A percentile compares a stretch with the other conserved stretches of the same genome.
These are phyloP conservation scores for Odontocolon sp. DNA, from an alignment of 2,888 invertebrate species.

Conservation along the genomic window DNA sequence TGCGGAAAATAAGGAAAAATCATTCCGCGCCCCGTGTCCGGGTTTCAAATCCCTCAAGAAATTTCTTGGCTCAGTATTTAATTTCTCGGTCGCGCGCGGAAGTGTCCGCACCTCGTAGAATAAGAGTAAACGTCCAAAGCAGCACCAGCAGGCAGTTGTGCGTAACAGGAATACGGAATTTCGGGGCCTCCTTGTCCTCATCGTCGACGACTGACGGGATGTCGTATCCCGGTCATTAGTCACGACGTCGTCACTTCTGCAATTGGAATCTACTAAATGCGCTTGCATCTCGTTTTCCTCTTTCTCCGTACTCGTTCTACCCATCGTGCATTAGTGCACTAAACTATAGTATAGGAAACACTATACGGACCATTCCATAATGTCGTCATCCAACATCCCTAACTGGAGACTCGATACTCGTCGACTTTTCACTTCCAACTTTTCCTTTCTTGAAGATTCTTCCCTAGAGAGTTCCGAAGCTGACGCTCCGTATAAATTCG, in stretches of 20 bases:
- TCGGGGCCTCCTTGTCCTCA: slow-evolving; percentile 12
- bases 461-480: slow-evolving; percentile 25
- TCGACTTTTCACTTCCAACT: background rate
- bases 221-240: slow-evolving; percentile 78
- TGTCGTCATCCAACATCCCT: slow-evolving; percentile 22
- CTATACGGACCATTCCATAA: slow-evolving; percentile 37
- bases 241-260: slow-evolving; percentile 79
- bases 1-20: slow-evolving; percentile 23
- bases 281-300: slow-evolving; percentile 5
- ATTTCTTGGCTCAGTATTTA: slow-evolving; percentile 33
- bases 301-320: slow-evolving; percentile 23
- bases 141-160: background rate
- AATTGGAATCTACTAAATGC: slow-evolving; percentile 76
- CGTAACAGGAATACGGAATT: slow-evolving; percentile 14
- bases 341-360: background rate
- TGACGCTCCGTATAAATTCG: slow-evolving; percentile 43
- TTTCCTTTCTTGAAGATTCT: slow-evolving; percentile 34
- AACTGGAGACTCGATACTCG: background rate
- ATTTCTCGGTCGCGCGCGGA: slow-evolving; percentile 35
- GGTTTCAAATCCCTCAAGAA: background rate
- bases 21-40: slow-evolving; percentile 2
- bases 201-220: slow-evolving; percentile 73
- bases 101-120: slow-evolving; percentile 49
- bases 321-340: background rate
- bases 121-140: background rate